These are phyloP conservation scores for Phyllotreta striolata DNA, from an alignment of 2,888 invertebrate genomes.

Conservation along the genomic window DNA sequence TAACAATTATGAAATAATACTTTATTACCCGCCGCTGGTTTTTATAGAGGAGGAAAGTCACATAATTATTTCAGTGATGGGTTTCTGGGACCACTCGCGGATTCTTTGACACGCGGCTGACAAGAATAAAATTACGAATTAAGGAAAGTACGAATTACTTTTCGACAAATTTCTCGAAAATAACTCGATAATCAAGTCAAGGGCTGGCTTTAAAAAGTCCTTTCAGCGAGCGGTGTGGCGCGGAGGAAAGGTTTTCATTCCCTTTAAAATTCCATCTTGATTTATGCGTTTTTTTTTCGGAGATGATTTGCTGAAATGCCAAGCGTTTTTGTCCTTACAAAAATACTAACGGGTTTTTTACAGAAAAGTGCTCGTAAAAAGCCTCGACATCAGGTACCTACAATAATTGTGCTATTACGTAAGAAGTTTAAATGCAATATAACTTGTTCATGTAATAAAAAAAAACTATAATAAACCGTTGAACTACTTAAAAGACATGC, in stretches of 20 bases:
- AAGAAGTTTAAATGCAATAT: no score
- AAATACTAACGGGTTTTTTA: no score
- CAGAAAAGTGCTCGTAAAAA: no score
- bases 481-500: not conserved
- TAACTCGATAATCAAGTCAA: conserved; percentile 37
- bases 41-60: not conserved
- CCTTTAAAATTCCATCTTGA: conserved; percentile 2
- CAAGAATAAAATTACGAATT: conserved; percentile 42
- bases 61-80: conserved; percentile 22
- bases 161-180: conserved; percentile 39
- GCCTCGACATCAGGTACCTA: no score
- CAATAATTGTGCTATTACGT: no score
- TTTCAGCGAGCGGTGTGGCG: conserved; percentile 1
- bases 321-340: no score
- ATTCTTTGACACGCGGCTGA: conserved; percentile 29
- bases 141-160: conserved; percentile 32
- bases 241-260: not conserved
- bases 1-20: not conserved
- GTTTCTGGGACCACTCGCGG: conserved; percentile 14
- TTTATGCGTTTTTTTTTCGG: not conserved
- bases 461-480: no score
- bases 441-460: no score
- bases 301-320: no score
- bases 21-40: not conserved
- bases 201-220: conserved; percentile 13